Evolutionary conservation across 2,113 vertebrate genomes (phyloP).

Genomic region (Abramis brama): DNA sequence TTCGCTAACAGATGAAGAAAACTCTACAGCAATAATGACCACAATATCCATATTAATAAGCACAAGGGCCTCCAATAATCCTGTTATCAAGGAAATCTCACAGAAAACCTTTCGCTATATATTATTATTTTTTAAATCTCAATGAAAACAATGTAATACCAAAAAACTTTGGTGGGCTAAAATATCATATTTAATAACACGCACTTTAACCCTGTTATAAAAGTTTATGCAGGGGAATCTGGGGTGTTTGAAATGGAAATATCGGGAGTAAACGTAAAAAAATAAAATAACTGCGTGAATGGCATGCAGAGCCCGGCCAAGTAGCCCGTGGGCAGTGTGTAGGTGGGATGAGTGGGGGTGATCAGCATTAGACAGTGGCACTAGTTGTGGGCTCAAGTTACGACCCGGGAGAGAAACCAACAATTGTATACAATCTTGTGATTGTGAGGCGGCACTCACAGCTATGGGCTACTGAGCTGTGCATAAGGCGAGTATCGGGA

Average conservation of each 20-base stretch:
- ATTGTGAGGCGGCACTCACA: conserved; percentile 42
- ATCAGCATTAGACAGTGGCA: conserved; percentile 33
- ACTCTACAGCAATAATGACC: conserved; percentile 19
- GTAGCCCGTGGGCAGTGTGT: background rate
- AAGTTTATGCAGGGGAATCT: conserved; percentile 11
- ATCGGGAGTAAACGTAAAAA: conserved; percentile 1
- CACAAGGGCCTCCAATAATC: conserved; percentile 26
- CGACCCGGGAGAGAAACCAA: conserved; percentile 46
- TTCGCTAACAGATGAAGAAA: conserved; percentile 14
- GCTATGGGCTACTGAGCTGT: conserved; percentile 36
- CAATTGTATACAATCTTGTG: conserved; percentile 47
- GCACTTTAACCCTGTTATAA: conserved; percentile 45
- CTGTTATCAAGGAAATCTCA: conserved; percentile 19
- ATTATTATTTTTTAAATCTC: background rate
- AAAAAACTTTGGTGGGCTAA: conserved; percentile 42
- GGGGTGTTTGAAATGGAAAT: conserved; percentile 7
- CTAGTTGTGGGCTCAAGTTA: conserved; percentile 39
- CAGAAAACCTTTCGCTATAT: background rate
- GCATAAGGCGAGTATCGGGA: conserved; percentile 42
- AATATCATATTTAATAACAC: conserved; percentile 51
- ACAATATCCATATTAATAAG: conserved; percentile 46
- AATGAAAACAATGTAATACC: conserved; percentile 44
- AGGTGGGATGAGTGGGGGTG: conserved; percentile 13
- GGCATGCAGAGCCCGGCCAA: conserved; percentile 37
- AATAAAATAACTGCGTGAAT: conserved; percentile 1